Evolutionary conservation across 2,888 invertebrate genomes (phyloP), one percentile per base, ranked within the genome.

Genomic region (Hemaris fuciformis): DNA sequence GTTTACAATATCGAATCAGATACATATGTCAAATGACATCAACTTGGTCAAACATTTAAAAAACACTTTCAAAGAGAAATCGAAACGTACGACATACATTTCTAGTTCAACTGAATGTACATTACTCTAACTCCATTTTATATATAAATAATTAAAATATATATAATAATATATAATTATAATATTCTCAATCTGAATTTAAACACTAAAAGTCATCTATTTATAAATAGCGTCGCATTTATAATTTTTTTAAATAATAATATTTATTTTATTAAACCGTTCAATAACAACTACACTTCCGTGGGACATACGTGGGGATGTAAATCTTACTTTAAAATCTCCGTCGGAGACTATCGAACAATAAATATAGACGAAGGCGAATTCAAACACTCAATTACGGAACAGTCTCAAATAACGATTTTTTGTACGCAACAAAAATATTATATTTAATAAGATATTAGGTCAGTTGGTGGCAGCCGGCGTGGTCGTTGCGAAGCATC

Each of bases 141-240:
- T 76, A 79, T 81, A 83, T 85, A 85, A 81, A 82, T 87, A 85
- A 86, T 84, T 85, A 83, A 81, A 78, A 80, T 82, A 81, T 80
- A 75, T 76, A 76, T 68, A 69, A 70, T 48, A 69, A 68, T 68
- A 71, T 70, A 71, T 68, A 77, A 75, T 70, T 77, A 38, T 38
- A 38, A 38, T 38, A 83, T 84, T 87, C 75, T 87, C 81, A 87
- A 89, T 91, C 87, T 91, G 89, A 91, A 88, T 85, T 83, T 86
- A 86, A 88, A 87, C 76, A 83, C 85, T 89, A 86, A 84, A 80
- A 83, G 79, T 82, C 79, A 82, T 85, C 84, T 88, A 87, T 80
- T 83, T 77, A 87, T 90, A 89, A 89, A 91, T 91, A 91, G 91
- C 88, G 84, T 88, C 87, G 88, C 84, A 88, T 89, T 89, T 87